A percentile compares a stretch with the other conserved stretches of the same genome.
phyloP scores from a whole-genome alignment of 2,113 vertebrate genomes.

The Cyphomyrus plagiostoma region DNA sequence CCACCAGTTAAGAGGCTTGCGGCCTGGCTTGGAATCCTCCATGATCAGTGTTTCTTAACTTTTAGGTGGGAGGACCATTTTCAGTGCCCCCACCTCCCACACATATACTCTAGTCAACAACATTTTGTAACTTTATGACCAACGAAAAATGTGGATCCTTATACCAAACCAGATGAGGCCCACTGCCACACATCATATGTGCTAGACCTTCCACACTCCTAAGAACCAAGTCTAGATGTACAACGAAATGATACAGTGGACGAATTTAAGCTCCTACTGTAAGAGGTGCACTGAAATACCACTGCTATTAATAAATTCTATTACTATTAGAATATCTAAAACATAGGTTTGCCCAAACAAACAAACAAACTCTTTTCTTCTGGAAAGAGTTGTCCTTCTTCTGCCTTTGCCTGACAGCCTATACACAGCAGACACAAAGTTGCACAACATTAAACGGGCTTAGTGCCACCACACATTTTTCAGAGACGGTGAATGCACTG shows the following conservation, averaged over 20 bases:
- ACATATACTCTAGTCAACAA: neutral
- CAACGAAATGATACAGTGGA: neutral
- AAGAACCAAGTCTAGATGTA: neutral
- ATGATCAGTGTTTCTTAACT: neutral
- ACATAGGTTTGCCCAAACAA: neutral
- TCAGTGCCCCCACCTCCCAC: neutral
- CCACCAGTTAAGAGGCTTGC: neutral
- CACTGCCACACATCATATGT: neutral
- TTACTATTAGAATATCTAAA: neutral
- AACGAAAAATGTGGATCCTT: neutral
- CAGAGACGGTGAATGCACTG: neutral
- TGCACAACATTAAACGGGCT: neutral
- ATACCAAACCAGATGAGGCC: neutral
- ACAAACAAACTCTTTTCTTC: neutral
- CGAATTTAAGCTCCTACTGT: neutral
- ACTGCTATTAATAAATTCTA: neutral
- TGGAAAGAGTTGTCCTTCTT: neutral
- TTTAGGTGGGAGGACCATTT: neutral
- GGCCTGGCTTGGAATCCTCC: neutral
- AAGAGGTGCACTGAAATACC: neutral
- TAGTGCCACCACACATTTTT: neutral
- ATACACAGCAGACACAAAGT: neutral
- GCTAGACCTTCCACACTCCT: neutral
- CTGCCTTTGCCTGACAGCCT: neutral
- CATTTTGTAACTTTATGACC: neutral